Base-by-base conservation (phyloP, 1,140 invertebrate genomes). In the Ganaspis sp. region DNA sequence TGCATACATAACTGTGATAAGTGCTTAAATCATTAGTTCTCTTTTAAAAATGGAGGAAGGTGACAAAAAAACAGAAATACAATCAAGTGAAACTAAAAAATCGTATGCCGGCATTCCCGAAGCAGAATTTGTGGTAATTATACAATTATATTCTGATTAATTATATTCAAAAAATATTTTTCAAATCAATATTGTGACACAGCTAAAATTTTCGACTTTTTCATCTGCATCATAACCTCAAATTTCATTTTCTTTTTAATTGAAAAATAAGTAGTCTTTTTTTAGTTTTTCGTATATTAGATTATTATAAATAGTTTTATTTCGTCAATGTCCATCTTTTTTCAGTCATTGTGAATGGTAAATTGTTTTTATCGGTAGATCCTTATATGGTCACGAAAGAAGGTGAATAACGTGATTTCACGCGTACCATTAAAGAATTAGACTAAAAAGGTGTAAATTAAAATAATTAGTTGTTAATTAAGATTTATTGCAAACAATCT, bases 51-150 rank as follows among this genome's bases (percentile, higher is more conserved):
- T 90, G 89, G 86, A 87, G 83, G 85, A 84, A 73, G 77, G 58
- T 75, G 78, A 86, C 74, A 87, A 84, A 80, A 85, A 87, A 83
- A 79, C 78, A 38, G 84, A 87, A 58, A 73, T 87, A 34, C 90
- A 91, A 83, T 83, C 90, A 72, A 88, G 87, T 72, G 87, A 90
- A 83, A 92, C 95, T 82, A 93, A 93, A 87, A 94, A 94, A 90
- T 95, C 95, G 4, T 95, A 94, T 86, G 94, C 95, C 45, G 95
- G 95, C 70, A 96, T 97, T 83, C 95, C 95, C 64, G 94, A 96
- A 90, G 95, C 95, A 34, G 92, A 94, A 82, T 97, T 96, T 93
- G 93, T 97, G 75, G 96, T 96, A 85, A 86, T 75, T 85, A 42
- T 21, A 73, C n/a, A 69, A n/a, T 11, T 42, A 40, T 11, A 64